phyloP scores from a whole-genome alignment of 2,113 vertebrate genomes.

The Sinocyclocheilus rhinocerous region DNA sequence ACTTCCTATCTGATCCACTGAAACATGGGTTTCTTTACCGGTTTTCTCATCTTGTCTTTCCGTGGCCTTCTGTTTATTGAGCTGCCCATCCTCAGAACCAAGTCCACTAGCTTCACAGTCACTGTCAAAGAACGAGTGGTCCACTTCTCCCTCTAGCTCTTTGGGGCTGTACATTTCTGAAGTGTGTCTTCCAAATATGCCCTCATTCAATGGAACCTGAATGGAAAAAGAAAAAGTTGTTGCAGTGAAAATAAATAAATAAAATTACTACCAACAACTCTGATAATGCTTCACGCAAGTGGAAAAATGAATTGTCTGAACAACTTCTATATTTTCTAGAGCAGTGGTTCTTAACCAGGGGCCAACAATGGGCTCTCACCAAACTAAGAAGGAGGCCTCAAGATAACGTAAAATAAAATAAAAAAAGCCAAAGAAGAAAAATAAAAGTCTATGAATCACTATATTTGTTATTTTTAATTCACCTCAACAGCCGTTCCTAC shows the following conservation, averaged over 20 bases:
- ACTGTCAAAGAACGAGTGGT: constrained; percentile 96
- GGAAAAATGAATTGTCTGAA: background rate
- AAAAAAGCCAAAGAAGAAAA: background rate
- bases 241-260: constrained; percentile 11
- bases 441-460: background rate
- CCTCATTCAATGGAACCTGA: background rate
- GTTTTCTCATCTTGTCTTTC: constrained; percentile 16
- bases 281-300: background rate
- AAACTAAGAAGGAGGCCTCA: background rate
- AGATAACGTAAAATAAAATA: background rate
- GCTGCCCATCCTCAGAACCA: constrained; percentile 33
- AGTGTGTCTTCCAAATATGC: background rate
- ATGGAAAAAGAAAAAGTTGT: background rate
- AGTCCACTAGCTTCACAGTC: constrained; percentile 76
- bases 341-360: background rate
- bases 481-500: background rate
- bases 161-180: constrained; percentile 78
- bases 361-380: background rate
- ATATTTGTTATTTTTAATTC: background rate
- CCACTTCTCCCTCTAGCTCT: constrained; percentile 86
- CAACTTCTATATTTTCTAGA: background rate
- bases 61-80: constrained; percentile 28
- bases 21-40: background rate
- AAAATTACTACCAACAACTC: background rate
- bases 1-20: background rate